A percentile compares a stretch with the other conserved stretches of the same genome.
phyloP scores from a whole-genome alignment of 2,797 vertebrate species.

The Lophura swinhoii region DNA sequence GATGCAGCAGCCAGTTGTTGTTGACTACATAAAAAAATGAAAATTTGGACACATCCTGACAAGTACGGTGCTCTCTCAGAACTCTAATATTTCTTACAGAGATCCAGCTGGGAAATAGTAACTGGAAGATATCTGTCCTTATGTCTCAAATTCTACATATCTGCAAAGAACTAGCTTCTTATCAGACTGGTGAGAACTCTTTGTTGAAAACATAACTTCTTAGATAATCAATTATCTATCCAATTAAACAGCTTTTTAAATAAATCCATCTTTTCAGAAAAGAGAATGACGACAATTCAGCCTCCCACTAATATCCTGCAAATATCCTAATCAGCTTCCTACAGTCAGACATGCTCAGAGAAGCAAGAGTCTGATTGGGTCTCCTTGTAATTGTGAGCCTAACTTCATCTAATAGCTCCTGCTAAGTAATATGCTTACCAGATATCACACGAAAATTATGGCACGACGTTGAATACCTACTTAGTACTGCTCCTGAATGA shows the following conservation, averaged over 20 bases:
- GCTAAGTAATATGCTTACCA: constrained; percentile 68
- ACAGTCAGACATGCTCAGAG: constrained; percentile 24
- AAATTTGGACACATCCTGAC: constrained; percentile 30
- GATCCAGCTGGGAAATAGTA: constrained; percentile 65
- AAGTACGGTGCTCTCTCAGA: constrained; percentile 21
- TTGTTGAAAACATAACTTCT: constrained; percentile 67
- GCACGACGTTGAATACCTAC: constrained; percentile 54
- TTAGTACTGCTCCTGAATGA: constrained; percentile 61
- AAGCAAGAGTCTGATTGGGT: constrained; percentile 56
- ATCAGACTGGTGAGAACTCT: constrained; percentile 57
- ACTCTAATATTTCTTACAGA: constrained; percentile 11
- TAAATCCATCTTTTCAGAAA: constrained; percentile 45
- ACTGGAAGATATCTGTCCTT: constrained; percentile 70
- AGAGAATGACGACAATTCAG: constrained; percentile 33
- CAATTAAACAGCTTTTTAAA: constrained; percentile 54
- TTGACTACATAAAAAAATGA: constrained; percentile 18
- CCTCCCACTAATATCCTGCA: constrained; percentile 60
- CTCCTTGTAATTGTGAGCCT: constrained; percentile 50
- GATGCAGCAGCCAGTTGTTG: constrained; percentile 50
- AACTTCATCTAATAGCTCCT: constrained; percentile 66
- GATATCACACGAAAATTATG: constrained; percentile 45
- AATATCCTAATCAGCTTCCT: constrained; percentile 72
- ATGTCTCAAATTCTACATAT: constrained; percentile 52
- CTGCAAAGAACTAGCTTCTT: constrained; percentile 71
- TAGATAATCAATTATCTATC: constrained; percentile 73